Evolutionary conservation across 1,140 invertebrate species (phyloP), one percentile per base, ranked within the genome.

Genomic region (Rhynchophorus ferrugineus): DNA sequence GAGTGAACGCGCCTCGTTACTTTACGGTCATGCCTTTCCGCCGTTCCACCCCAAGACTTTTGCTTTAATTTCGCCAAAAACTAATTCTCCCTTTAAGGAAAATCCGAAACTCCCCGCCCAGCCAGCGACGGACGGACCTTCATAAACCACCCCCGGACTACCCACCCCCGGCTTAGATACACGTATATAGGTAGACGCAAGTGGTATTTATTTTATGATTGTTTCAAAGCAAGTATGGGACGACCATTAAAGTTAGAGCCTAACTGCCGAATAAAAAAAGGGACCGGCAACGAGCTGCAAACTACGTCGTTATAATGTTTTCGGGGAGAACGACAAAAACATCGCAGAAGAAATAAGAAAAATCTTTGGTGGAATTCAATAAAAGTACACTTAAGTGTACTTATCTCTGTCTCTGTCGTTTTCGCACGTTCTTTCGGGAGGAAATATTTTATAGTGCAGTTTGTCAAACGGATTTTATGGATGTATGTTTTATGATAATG

Each of bases 301-400:
- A 52, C 49, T 45, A 52, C 43, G 37, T 52, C 49, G 42, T 52
- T 52, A 41, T 41, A 41, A 45, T 21, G 43, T 45, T 42, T 52
- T 44, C 49, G n/a, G 20, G 21, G 13, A 22, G 35, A 11, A 29
- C 35, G 49, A 52, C 42, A 52, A 52, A 52, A 52, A 52, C 33
- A 20, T 18, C 42, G 14, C n/a, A n/a, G 20, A 44, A 21, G 39
- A 45, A 52, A 52, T 43, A 45, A 52, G 42, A 39, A 52, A 52
- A 52, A 52, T 52, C 49, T 52, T 52, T 45, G 44, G 49, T 21
- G 35, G 49, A 52, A 52, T 52, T 52, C 49, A 45, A 52, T 52
- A 52, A 52, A 52, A 52, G 42, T 41, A 21, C 19, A 52, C 49
- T 52, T 52, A 52, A n/a, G 21, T 38, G 42, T 45, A 41, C 42